Base-by-base conservation (phyloP, 2,113 vertebrate genomes). In the Pedionomus torquatus region DNA sequence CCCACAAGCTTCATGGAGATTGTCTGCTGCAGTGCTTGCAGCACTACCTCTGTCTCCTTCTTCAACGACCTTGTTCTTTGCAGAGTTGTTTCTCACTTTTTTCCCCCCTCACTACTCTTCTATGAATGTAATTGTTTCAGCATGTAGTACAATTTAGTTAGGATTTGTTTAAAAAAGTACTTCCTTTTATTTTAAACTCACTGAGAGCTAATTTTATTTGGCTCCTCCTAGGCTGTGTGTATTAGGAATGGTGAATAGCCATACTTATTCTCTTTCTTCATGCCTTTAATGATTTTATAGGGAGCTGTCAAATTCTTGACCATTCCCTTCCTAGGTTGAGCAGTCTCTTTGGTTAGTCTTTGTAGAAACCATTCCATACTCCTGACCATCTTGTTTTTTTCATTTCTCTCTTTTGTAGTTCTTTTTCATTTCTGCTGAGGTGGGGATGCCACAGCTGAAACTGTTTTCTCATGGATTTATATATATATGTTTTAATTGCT, bases 321-420 rank as follows among this genome's bases (percentile, higher is more conserved):
- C 25, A 44, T 19, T 2, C 57, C 17, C 2, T 55, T 63, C 25
- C 19, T 55, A 17, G 16, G 31, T 1, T 44, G n/a, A 90, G 65
- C 12, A 82, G 0, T 4, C 5, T 83, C 8, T 39, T 63, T 58
- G 0, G 6, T 54, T 46, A 54, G 6, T 35, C 2, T 43, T 86
- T 35, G 46, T 7, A 54, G 63, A 69, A 89, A 76, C 2, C 0
- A 9, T 64, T 64, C 9, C 9, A 30, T 57, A 21, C 3, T 33
- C 5, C 7, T 58, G n/a, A 63, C 8, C 5, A 43, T 1, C 0
- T 2, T n/a, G n/a, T 63, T 46, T 52, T 43, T 43, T 10, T 49
- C 14, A 4, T 66, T 72, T 5, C 10, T 55, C 2, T 19, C 15
- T 41, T 25, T 21, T 43, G 23, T 8, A 78, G 10, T 23, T 80